Evolutionary conservation across 2,113 vertebrate species (phyloP).

Genomic region (Carettochelys insculpta): DNA sequence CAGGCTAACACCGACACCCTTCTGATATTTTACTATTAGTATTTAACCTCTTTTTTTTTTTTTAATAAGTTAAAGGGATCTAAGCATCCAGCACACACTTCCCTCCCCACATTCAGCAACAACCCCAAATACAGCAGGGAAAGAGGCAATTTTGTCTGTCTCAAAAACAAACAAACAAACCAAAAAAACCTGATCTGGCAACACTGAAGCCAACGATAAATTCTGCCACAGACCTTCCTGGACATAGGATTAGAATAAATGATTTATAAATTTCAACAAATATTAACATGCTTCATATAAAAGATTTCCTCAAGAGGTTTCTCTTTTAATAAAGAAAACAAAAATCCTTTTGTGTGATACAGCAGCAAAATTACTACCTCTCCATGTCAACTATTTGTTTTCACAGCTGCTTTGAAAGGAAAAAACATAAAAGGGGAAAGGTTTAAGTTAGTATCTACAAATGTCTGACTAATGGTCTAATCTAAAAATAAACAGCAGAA

Average conservation of each 20-base stretch:
- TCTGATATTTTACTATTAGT: conserved; percentile 36
- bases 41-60: background rate
- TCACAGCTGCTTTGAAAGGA: background rate
- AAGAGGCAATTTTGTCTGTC: background rate
- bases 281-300: background rate
- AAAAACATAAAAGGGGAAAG: background rate
- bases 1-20: no score
- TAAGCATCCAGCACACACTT: background rate
- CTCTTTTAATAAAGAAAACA: conserved; percentile 11
- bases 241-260: background rate
- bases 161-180: background rate
- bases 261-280: background rate
- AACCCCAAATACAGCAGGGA: background rate
- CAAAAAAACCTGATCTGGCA: background rate
- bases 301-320: background rate
- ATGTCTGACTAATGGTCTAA: background rate
- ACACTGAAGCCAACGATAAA: background rate
- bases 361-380: conserved; percentile 20
- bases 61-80: background rate
- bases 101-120: background rate
- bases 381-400: conserved; percentile 18
- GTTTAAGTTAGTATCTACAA: background rate
- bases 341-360: background rate
- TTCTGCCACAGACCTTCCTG: background rate
- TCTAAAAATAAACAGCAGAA: background rate